Base-by-base conservation (phyloP, 1,140 invertebrate species). In the Bombus waltoni region DNA sequence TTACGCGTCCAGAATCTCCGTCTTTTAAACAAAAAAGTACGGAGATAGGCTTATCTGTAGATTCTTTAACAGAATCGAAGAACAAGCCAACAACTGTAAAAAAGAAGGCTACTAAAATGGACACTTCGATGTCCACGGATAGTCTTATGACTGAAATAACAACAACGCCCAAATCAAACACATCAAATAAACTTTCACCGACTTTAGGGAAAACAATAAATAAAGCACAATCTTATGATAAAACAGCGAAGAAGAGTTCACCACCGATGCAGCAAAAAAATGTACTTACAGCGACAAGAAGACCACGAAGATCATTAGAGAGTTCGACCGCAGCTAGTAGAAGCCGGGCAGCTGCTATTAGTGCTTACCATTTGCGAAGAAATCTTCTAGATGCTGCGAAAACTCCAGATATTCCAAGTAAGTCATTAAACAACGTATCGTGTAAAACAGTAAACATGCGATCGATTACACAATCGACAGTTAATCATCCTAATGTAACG, bases 1-100 rank as follows among this genome's bases (percentile, higher is more conserved):
- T 95, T 32, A 95, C 95, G 0, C 92, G 95, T 47, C 95, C 95
- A 2, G 95, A 95, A 79, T 95, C 95, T 1, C 95, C 95, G 9
- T 93, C 92, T 5, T 91, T 94, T 22, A 95, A 93, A 80, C 84
- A 88, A 57, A 95, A 94, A 72, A 94, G 84, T 13, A 87, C 90
- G 0, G 96, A 95, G 76, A 95, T 95, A 35, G 96, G 95, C 59
- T 88, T 96, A 28, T 96, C 95, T 22, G 93, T 95, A 3, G 96
- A 96, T 89, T 96, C 96, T 10, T 89, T 96, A 32, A 93, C 94
- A 15, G 96, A 96, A 57, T 92, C 94, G 15, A 95, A 95, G 87
- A 95, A 94, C 81, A 96, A 95, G 83, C 92, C 95, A 25, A 92
- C 93, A 2, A 89, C 90, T 0, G 83, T 89, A 0, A 93, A 94